These are phyloP conservation scores for Malurus melanocephalus DNA, from an alignment of 2,113 vertebrate species.

Conservation along the genomic window DNA sequence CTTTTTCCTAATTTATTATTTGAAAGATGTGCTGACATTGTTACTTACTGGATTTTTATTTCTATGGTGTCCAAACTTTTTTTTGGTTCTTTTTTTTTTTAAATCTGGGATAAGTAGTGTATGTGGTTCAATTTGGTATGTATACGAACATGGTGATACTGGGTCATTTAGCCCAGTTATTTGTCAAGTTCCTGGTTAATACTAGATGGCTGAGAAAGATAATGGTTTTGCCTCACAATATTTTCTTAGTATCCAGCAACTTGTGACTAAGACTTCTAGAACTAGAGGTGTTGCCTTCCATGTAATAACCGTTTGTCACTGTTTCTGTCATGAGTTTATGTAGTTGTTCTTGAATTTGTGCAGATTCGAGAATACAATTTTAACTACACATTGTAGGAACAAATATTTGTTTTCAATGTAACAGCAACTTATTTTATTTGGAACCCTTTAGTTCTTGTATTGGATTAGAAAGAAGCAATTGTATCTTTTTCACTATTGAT, in stretches of 20 bases:
- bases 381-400: neutral
- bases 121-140: neutral
- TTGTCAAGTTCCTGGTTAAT: neutral
- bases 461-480: neutral
- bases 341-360: neutral
- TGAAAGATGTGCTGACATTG: neutral
- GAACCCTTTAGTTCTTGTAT: neutral
- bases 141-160: neutral
- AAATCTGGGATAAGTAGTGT: neutral
- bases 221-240: neutral
- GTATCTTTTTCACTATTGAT: neutral
- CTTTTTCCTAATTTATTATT: neutral
- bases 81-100: neutral
- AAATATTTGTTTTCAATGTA: fast-evolving
- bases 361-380: neutral
- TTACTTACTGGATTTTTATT: neutral
- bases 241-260: neutral
- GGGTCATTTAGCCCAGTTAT: neutral
- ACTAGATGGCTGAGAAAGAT: neutral
- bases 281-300: neutral
- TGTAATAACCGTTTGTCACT: neutral
- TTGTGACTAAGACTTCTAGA: neutral
- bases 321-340: neutral
- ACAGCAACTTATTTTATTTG: neutral
- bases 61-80: fast-evolving